Base-by-base conservation (phyloP, 1,140 invertebrate species). In the Drosophila pectinifera region DNA sequence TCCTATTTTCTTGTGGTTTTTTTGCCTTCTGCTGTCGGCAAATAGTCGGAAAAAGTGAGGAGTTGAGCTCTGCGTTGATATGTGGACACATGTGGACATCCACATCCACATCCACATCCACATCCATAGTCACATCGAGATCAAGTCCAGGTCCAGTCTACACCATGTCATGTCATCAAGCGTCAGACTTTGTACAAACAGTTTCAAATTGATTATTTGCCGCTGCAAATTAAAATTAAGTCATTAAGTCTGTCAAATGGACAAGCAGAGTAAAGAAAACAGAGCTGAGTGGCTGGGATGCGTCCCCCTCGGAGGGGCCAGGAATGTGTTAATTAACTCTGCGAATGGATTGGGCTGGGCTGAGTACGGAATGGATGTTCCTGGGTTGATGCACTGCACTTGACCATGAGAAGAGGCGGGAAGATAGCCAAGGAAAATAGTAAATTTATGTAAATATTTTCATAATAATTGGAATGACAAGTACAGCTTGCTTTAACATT, bases 151-250 rank as follows among this genome's bases (percentile, higher is more conserved):
- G 56, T 55, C 34, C 65, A 56, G 56, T 72, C 67, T 46, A 51
- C 67, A 73, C 72, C 69, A 62, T 75, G 73, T 72, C 79, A 73
- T 80, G 84, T 83, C 83, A 88, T 88, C 83, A 88, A 80, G 76
- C 83, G 49, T 77, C 84, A 89, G 84, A 89, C 84, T 78, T 77
- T 89, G 62, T 69, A 80, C 84, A 89, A 89, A 89, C 84, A 89
- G 80, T 84, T 83, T 77, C 80, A 89, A 90, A 89, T 89, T 89
- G 85, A 89, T 89, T 89, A 89, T 89, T 89, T 84, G 84, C 76
- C 45, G 49, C 73, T 83, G 84, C 68, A 78, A 88, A 89, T 89
- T 78, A 78, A 89, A 89, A 88, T 89, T 83, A 89, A 89, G 85
- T 74, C 84, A 86, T 86, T 86, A 81, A 82, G 73, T 73, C 67